These are phyloP conservation scores for Timema cristinae DNA, from an alignment of 2,888 invertebrate genomes.

Conservation along the genomic window DNA sequence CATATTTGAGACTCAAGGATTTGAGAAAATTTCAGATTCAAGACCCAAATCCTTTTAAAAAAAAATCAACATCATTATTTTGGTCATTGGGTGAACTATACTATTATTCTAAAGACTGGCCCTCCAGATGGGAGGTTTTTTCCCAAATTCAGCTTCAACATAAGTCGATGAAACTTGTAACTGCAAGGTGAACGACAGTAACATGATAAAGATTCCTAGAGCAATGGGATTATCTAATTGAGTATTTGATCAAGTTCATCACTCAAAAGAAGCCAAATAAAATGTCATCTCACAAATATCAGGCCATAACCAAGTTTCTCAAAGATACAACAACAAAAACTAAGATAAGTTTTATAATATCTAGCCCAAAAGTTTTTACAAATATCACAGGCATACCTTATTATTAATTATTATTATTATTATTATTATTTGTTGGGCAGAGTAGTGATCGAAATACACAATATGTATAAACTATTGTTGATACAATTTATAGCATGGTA, in stretches of 20 bases:
- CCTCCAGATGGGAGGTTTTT: neutral
- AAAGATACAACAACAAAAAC: neutral
- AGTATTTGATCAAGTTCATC: neutral
- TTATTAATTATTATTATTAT: no score
- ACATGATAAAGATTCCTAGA: neutral
- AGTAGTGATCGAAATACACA: no score
- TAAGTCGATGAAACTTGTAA: neutral
- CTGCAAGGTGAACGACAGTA: neutral
- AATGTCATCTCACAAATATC: no score
- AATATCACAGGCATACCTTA: neutral
- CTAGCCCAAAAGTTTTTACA: neutral
- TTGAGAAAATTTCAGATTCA: no score
- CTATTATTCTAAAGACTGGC: neutral
- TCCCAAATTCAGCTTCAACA: neutral
- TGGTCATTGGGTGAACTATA: no score
- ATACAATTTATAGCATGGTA: no score
- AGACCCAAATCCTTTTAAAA: no score
- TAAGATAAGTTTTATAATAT: neutral
- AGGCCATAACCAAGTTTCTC: neutral
- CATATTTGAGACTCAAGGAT: no score
- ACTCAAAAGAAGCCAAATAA: neutral
- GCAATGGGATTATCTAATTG: neutral
- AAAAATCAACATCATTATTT: no score
- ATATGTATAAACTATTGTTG: no score
- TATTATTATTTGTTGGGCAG: no score